Evolutionary conservation across 2,888 invertebrate genomes (phyloP).

Genomic region (Seira ritae): DNA sequence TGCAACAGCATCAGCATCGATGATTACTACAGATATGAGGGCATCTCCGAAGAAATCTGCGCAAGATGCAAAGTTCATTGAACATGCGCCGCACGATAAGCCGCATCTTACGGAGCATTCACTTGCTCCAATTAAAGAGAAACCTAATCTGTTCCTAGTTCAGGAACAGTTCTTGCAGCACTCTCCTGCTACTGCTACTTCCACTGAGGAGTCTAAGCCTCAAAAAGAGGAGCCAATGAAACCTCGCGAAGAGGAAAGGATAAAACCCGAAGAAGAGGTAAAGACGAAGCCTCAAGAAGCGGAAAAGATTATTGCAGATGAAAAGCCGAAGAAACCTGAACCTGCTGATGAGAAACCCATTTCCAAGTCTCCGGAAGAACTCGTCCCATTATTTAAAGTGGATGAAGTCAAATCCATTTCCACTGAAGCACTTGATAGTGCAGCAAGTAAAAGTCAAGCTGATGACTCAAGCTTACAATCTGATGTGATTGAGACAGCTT

Average conservation of each 20-base stretch:
- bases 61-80: slow-evolving; percentile 48
- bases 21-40: slow-evolving; percentile 31
- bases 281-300: not conserved
- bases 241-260: no score
- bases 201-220: slow-evolving; percentile 22
- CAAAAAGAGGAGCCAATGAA: slow-evolving; percentile 20
- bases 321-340: not conserved
- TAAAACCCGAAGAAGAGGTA: not conserved
- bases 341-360: not conserved
- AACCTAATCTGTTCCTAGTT: slow-evolving; percentile 60
- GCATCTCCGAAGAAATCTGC: slow-evolving; percentile 42
- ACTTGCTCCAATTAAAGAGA: slow-evolving; percentile 59
- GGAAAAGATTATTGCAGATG: no score
- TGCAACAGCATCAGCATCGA: no score
- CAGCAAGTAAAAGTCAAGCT: slow-evolving; percentile 19
- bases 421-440: slow-evolving; percentile 31
- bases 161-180: slow-evolving; percentile 62
- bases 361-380: slow-evolving; percentile 34
- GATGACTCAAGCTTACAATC: slow-evolving; percentile 49
- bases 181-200: not conserved
- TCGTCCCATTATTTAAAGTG: slow-evolving; percentile 35
- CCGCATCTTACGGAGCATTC: slow-evolving; percentile 50
- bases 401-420: slow-evolving; percentile 31
- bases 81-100: slow-evolving; percentile 57
- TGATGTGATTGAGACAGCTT: slow-evolving; percentile 51